Evolutionary conservation across 2,888 invertebrate species (phyloP).

Genomic region (Orthonevra nobilis): DNA sequence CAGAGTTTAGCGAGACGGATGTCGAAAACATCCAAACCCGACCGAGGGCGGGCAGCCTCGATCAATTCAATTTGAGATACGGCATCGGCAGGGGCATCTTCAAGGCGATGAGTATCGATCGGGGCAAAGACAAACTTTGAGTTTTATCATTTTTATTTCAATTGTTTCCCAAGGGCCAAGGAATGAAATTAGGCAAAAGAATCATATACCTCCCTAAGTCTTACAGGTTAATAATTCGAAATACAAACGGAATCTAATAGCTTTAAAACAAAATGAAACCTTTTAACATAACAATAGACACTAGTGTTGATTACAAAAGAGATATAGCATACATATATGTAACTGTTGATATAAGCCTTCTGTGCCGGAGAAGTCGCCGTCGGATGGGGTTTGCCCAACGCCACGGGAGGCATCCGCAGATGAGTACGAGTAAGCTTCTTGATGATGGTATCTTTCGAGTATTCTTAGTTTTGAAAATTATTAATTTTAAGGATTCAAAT

Average conservation of each 20-base stretch:
- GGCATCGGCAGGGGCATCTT: conserved; percentile 77
- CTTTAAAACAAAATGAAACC: conserved; percentile 63
- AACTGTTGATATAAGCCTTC: conserved; percentile 30
- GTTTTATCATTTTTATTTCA: conserved; percentile 73
- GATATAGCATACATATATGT: conserved; percentile 40
- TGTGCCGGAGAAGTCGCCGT: conserved; percentile 7
- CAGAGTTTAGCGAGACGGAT: conserved; percentile 78
- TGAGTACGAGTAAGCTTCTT: too few relatives aligned
- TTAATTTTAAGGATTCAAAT: conserved; percentile 36
- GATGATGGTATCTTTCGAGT: conserved; percentile 18
- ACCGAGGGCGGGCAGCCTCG: conserved; percentile 78
- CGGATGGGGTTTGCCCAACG: too few relatives aligned
- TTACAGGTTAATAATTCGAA: conserved; percentile 65
- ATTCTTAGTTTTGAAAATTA: conserved; percentile 19
- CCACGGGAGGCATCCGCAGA: too few relatives aligned
- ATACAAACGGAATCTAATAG: conserved; percentile 68
- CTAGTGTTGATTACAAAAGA: conserved; percentile 59
- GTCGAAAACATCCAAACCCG: conserved; percentile 73
- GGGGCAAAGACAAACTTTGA: conserved; percentile 80
- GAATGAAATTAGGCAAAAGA: conserved; percentile 40
- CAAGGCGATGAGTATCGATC: conserved; percentile 80
- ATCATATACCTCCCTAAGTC: conserved; percentile 67
- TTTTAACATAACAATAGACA: conserved; percentile 63
- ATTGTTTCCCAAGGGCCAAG: conserved; percentile 58
- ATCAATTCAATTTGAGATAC: conserved; percentile 78